Percentiles rank a stretch among this genome's conserved stretches.
Evolutionary conservation across 2,797 vertebrate species (phyloP).

Genomic region (Hoplostethus mediterraneus): DNA sequence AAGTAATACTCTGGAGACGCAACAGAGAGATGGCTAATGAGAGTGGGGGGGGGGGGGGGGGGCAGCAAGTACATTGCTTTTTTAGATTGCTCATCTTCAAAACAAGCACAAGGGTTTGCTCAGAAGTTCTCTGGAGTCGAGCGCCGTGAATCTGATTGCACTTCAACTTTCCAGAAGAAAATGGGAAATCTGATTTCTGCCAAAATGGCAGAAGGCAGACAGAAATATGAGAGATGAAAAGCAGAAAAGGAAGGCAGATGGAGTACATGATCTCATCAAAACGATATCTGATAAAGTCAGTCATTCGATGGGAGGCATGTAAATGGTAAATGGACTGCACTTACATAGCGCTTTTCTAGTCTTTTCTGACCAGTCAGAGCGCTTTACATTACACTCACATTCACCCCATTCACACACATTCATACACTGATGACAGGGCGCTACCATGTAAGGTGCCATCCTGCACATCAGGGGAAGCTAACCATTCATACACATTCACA

Average conservation of each 20-base stretch:
- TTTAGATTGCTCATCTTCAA: constrained; percentile 22
- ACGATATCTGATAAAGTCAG: background rate
- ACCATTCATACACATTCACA: no score
- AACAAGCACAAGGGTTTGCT: constrained; percentile 27
- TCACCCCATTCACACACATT: no score
- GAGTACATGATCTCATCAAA: background rate
- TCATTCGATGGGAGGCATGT: background rate
- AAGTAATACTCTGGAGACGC: constrained; percentile 39
- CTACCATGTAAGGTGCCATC: no score
- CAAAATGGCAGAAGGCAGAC: background rate
- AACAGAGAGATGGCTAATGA: constrained; percentile 54
- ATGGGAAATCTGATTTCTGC: constrained; percentile 3
- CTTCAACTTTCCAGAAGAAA: background rate
- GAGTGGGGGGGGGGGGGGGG: background rate
- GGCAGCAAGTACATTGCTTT: background rate
- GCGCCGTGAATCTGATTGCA: background rate
- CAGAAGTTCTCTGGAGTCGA: background rate
- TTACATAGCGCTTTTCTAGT: no score
- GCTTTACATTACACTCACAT: no score
- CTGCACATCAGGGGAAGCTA: no score
- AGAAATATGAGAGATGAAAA: background rate
- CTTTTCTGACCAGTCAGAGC: no score
- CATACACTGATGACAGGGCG: no score
- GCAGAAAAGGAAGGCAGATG: background rate
- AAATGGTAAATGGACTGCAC: no score